Conservation (phyloP, 1,140 invertebrate species). For the Nilaparvata lugens region DNA sequence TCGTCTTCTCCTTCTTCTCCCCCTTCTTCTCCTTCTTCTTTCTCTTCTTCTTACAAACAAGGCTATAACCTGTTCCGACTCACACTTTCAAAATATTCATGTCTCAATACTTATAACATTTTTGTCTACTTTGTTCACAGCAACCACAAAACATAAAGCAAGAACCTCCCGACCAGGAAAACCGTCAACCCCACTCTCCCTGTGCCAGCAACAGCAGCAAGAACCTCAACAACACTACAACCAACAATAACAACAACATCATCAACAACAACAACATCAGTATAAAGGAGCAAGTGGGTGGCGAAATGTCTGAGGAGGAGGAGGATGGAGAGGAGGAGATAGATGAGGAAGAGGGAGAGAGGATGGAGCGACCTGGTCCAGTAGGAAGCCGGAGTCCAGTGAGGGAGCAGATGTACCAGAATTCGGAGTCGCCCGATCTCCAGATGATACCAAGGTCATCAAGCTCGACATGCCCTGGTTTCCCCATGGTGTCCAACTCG, state of each 20-base stretch:
- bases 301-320: slow-evolving; percentile 49
- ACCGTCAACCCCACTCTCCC: neutral
- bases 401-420: slow-evolving; percentile 25
- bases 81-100: too few relatives aligned
- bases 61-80: too few relatives aligned
- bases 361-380: slow-evolving; percentile 30
- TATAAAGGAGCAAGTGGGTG: slow-evolving; percentile 43
- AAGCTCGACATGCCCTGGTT: slow-evolving; percentile 44
- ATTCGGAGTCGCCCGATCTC: slow-evolving; percentile 29
- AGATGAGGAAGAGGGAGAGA: slow-evolving; percentile 34
- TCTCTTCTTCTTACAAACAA: too few relatives aligned
- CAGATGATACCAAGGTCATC: slow-evolving; percentile 31
- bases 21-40: too few relatives aligned
- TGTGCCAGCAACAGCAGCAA: slow-evolving; percentile 1
- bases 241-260: slow-evolving; percentile 10
- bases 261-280: slow-evolving; percentile 32
- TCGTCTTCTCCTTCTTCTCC: too few relatives aligned
- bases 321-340: slow-evolving; percentile 42
- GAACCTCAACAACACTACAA: slow-evolving; percentile 8
- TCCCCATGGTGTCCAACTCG: slow-evolving; percentile 70
- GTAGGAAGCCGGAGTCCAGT: slow-evolving; percentile 24
- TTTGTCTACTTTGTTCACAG: too few relatives aligned
- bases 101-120: too few relatives aligned
- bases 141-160: slow-evolving; percentile 22
- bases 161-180: slow-evolving; percentile 23